phyloP scores from a whole-genome alignment of 2,797 vertebrate genomes.

The Rhadinocentrus ornatus region DNA sequence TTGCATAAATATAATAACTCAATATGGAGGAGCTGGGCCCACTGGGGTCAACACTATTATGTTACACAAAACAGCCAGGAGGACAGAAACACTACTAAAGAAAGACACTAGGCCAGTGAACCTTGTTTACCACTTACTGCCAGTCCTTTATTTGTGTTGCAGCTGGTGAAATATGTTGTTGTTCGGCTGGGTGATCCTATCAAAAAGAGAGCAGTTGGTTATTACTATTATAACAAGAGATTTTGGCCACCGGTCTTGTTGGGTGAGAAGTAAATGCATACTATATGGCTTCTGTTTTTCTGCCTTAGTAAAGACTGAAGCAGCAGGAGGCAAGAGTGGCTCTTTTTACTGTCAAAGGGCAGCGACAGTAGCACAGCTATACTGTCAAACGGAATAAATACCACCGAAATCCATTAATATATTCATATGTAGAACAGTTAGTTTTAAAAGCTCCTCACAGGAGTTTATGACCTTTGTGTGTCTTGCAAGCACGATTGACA shows the following conservation, averaged over 20 bases:
- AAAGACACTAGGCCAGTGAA: slow-evolving; percentile 31
- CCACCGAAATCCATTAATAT: slow-evolving; percentile 50
- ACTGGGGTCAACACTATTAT: slow-evolving; percentile 69
- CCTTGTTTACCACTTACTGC: slow-evolving; percentile 29
- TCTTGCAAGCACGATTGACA: slow-evolving; percentile 56
- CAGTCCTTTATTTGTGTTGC: slow-evolving; percentile 46
- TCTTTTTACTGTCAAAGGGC: slow-evolving; percentile 23
- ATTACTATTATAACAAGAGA: slow-evolving; percentile 11
- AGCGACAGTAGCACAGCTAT: neutral
- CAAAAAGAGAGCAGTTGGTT: slow-evolving; percentile 7
- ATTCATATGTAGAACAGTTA: slow-evolving; percentile 54
- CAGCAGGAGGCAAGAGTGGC: slow-evolving; percentile 10
- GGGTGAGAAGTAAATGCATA: slow-evolving; percentile 2
- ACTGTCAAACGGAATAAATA: slow-evolving; percentile 58
- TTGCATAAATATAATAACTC: slow-evolving; percentile 77
- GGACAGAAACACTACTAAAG: slow-evolving; percentile 25
- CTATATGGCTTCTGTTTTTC: slow-evolving; percentile 25
- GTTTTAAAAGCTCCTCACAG: slow-evolving; percentile 61
- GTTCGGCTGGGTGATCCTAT: slow-evolving; percentile 17
- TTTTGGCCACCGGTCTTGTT: slow-evolving; percentile 23
- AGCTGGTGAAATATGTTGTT: slow-evolving; percentile 28
- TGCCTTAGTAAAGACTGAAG: slow-evolving; percentile 17
- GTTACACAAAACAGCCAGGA: slow-evolving; percentile 61
- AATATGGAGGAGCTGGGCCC: slow-evolving; percentile 50
- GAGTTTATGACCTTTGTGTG: slow-evolving; percentile 66